Conservation (phyloP, 2,113 vertebrate genomes). For the Sylvicapra grimmia region DNA sequence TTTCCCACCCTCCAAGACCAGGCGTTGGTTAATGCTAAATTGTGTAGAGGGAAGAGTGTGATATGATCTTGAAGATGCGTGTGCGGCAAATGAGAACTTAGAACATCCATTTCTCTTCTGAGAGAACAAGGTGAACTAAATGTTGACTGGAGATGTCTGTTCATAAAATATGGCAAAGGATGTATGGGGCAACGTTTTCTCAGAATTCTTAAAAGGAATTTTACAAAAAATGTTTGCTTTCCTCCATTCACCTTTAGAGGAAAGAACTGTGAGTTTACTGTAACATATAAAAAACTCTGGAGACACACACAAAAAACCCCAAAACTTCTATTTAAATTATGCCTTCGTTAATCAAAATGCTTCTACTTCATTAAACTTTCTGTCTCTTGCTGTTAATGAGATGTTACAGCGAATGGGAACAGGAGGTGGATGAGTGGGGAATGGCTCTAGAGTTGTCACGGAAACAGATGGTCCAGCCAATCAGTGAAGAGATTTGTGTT, state of each 20-base stretch:
- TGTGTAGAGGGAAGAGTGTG: background rate
- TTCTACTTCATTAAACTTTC: conserved; percentile 18
- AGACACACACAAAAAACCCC: background rate
- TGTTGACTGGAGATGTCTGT: background rate
- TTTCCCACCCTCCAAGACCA: background rate
- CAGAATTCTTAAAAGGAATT: background rate
- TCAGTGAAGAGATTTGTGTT: background rate
- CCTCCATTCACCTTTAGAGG: background rate
- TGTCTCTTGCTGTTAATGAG: conserved; percentile 35
- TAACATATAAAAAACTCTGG: background rate
- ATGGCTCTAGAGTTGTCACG: conserved; percentile 14
- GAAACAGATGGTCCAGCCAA: conserved; percentile 36
- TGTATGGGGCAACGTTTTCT: background rate
- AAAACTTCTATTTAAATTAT: background rate
- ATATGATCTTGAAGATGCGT: background rate
- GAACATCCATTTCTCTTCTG: background rate
- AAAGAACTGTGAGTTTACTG: background rate
- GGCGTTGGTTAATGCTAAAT: background rate
- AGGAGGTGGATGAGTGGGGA: background rate
- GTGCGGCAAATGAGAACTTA: background rate
- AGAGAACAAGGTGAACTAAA: background rate
- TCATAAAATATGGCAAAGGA: background rate
- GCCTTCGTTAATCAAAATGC: conserved; percentile 11
- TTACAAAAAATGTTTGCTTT: background rate
- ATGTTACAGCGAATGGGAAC: background rate